Base-by-base conservation (phyloP, 2,113 vertebrate species). In the Pedetes capensis region DNA sequence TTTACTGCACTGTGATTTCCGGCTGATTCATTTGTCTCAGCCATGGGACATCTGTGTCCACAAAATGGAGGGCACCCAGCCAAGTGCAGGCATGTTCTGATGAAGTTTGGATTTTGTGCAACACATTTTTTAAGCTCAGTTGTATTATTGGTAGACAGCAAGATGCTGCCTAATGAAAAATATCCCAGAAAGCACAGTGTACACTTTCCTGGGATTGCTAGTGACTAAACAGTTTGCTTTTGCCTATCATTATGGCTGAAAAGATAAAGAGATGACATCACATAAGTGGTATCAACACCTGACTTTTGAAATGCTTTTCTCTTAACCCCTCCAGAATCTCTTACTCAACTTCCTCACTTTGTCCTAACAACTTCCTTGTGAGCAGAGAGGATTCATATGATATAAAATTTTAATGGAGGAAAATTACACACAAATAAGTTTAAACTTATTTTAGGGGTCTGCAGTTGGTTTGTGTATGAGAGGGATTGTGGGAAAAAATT, bases 131-230 rank as follows among this genome's bases (percentile, higher is more conserved):
- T 47, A 51, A 75, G 85, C 90, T 88, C 1, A 13, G 17, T 55
- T 44, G 75, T 92, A 18, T 84, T 81, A 53, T 53, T 42, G 8
- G 44, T 76, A 29, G 61, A 89, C 81, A 85, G 32, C 25, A 84
- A 88, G 44, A 85, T 59, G 61, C 39, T 96, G 39, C n/a, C 68
- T 96, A 51, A 71, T 83, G 81, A 91, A 76, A 96, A 96, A 72
- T 81, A 55, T 71, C 20, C 71, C 87, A 34, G 81, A 63, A 84
- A 89, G 44, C 71, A 66, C 39, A 92, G 42, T 12, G 49, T 34
- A 42, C 6, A 23, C 57, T 75, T 80, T 66, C 34, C 42, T 23
- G 34, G 49, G 37, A 69, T 34, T 53, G 49, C 23, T 53, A 20
- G 55, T 90, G 72, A 95, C 68, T 74, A 49, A 61, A 34, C 53